These are phyloP conservation scores for Acrocera orbiculus DNA, from an alignment of 2,888 invertebrate genomes.

Conservation along the genomic window DNA sequence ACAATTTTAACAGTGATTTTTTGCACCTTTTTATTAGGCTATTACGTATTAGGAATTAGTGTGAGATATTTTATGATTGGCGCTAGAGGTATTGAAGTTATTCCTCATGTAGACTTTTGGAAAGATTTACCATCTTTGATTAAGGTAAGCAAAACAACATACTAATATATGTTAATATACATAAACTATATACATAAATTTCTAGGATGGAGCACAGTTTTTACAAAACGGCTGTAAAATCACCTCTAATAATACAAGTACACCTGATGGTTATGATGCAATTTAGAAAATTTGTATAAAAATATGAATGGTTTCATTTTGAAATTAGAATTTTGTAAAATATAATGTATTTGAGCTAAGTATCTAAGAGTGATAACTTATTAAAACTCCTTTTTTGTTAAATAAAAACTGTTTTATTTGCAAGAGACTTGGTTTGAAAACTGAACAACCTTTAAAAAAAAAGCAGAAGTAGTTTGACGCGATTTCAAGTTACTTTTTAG, in stretches of 20 bases:
- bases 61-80: slow-evolving; percentile 49
- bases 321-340: too few relatives aligned
- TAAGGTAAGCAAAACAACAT: slow-evolving; percentile 32
- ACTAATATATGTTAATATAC: too few relatives aligned
- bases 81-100: slow-evolving; percentile 51
- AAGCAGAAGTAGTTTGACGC: too few relatives aligned
- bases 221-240: slow-evolving; percentile 13
- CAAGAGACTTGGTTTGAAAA: too few relatives aligned
- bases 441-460: too few relatives aligned
- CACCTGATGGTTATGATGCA: slow-evolving; percentile 12
- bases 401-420: too few relatives aligned
- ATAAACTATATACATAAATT: neutral
- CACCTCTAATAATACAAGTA: slow-evolving; percentile 6
- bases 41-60: slow-evolving; percentile 46
- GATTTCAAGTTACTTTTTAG: too few relatives aligned
- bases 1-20: slow-evolving; percentile 46
- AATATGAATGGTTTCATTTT: too few relatives aligned
- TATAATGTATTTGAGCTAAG: too few relatives aligned
- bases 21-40: slow-evolving; percentile 38
- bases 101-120: slow-evolving; percentile 62
- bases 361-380: too few relatives aligned
- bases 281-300: too few relatives aligned
- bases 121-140: slow-evolving; percentile 47
- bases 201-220: slow-evolving; percentile 11
- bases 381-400: too few relatives aligned